Evolutionary conservation across 2,888 invertebrate genomes (phyloP), one percentile per base, ranked within the genome.

Genomic region (Amiota minor): DNA sequence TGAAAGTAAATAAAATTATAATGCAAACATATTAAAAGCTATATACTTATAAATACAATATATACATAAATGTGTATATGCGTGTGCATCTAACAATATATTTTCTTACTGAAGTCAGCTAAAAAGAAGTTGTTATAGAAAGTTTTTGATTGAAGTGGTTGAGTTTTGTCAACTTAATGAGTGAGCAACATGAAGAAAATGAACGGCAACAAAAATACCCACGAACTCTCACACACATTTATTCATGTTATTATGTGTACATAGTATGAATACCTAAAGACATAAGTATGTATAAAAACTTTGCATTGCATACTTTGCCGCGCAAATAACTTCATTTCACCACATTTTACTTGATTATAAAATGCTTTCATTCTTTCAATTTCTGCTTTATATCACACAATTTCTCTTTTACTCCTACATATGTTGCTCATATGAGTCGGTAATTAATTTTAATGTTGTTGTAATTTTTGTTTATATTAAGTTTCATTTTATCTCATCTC

Each of bases 391-490:
- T 46, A 46, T 64, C 46, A 16, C 59, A 9, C 59, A 59, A 9
- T 35, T 35, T 20, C 9, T 20, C 20, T 35, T 11, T 61, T 35
- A 2, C 61, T 23, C 23, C 53, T 61, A 14, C 23, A 23, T 55
- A 16, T 55, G 18, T 23, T 10, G 46, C 64, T 46, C 35, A 64
- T n/a, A 45, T 64, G 20, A 12, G 50, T 20, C 67, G 35, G 75
- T 82, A 83, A 82, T 83, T 82, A 82, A 81, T 81, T 82, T 78
- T 72, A 79, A 76, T 80, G 79, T 77, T 73, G 72, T 67, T 76
- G 75, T 76, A 23, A 20, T 68, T 53, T 68, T 68, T 68, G 50
- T 68, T 68, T 68, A 23, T 68, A 53, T 49, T 68, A 68, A 68
- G 67, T 68, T 68, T 68, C 50, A 68, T 53, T 20, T 62, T 23